A percentile compares a stretch with the other conserved stretches of the same genome.
Conservation (phyloP, 2,113 vertebrate species). For the Camelus bactrianus region DNA sequence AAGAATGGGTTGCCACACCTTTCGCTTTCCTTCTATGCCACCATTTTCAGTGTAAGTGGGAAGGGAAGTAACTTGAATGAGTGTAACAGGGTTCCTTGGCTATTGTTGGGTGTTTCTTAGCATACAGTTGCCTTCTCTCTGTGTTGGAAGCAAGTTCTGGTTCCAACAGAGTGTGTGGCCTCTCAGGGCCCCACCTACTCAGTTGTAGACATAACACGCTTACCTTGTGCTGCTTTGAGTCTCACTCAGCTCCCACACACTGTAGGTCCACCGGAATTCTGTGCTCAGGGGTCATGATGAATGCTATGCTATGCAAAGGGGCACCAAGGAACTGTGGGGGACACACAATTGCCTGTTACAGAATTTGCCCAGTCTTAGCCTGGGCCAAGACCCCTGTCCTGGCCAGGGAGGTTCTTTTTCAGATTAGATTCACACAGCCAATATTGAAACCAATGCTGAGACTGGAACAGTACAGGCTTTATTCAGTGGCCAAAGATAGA, state of each 20-base stretch:
- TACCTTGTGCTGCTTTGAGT: neutral
- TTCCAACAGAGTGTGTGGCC: neutral
- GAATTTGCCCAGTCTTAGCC: too few relatives aligned
- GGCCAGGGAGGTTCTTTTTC: too few relatives aligned
- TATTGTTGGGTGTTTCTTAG: neutral
- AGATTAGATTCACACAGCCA: too few relatives aligned
- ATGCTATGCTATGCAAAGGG: too few relatives aligned
- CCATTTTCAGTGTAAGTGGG: neutral
- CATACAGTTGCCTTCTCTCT: neutral
- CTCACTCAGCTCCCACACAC: neutral
- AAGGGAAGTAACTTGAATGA: neutral
- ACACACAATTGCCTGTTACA: too few relatives aligned
- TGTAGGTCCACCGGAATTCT: neutral
- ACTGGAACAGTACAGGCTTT: too few relatives aligned
- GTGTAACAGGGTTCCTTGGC: neutral
- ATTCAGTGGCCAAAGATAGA: too few relatives aligned
- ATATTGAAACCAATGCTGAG: too few relatives aligned
- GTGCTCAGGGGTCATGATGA: too few relatives aligned
- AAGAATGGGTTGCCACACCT: fast-evolving
- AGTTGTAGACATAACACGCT: too few relatives aligned
- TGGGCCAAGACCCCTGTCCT: too few relatives aligned
- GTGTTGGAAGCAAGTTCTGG: neutral
- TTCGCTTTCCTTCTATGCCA: neutral
- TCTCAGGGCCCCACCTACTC: neutral
- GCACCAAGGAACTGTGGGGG: too few relatives aligned